Conservation (phyloP, 37 sponge, comb jelly and placozoan genomes). For the Cladorhizidae sp. region DNA sequence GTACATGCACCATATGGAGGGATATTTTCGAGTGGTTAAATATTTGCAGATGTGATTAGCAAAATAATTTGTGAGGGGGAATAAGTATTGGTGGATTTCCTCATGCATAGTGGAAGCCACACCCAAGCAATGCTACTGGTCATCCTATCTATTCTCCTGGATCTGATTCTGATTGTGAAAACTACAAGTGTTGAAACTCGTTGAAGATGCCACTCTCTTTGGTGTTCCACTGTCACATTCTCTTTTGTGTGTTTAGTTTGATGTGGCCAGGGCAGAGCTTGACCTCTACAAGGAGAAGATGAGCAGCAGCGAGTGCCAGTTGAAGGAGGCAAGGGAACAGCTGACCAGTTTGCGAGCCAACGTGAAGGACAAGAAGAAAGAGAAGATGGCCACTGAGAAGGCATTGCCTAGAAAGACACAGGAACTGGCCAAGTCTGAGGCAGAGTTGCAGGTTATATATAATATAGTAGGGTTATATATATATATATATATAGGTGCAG, state of each 20-base stretch:
- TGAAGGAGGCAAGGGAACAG: constrained; percentile 56
- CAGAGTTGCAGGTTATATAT: constrained; percentile 21
- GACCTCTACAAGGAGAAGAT: constrained; percentile 68
- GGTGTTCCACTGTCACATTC: constrained; percentile 18
- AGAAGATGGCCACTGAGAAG: not conserved
- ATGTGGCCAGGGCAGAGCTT: constrained; percentile 75
- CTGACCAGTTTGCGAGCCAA: constrained; percentile 16
- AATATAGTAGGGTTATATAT: not conserved
- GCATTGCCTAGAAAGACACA: constrained; percentile 42
- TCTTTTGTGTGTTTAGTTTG: constrained; percentile 46
- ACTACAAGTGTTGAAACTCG: too few relatives aligned
- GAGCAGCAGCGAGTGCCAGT: constrained; percentile 38
- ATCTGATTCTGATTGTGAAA: too few relatives aligned
- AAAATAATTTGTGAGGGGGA: too few relatives aligned
- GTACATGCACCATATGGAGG: too few relatives aligned
- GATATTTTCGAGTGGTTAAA: too few relatives aligned
- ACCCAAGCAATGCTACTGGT: too few relatives aligned
- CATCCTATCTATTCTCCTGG: too few relatives aligned
- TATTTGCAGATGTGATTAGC: too few relatives aligned
- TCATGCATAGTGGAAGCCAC: too few relatives aligned
- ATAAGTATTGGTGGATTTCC: too few relatives aligned
- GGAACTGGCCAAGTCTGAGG: constrained; percentile 26
- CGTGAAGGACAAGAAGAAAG: constrained; percentile 29
- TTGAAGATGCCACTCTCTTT: too few relatives aligned
- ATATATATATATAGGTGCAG: too few relatives aligned